These are phyloP conservation scores for Paramacrobiotus metropolitanus DNA, from an alignment of 1,140 invertebrate genomes.

Conservation along the genomic window DNA sequence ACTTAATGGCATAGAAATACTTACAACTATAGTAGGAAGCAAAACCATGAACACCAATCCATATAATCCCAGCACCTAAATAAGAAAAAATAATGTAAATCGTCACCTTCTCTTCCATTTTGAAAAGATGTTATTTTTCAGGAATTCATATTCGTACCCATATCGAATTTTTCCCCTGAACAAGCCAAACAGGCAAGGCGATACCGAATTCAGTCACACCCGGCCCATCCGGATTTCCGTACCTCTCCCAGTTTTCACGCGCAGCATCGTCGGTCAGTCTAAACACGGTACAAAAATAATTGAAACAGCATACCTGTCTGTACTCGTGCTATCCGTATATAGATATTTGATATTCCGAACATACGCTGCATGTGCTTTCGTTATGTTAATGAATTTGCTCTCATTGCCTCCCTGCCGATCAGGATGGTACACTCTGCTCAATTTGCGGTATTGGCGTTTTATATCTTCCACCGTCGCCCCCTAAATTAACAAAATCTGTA, in stretches of 20 bases:
- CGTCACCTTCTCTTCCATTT: too few relatives aligned
- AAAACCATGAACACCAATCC: constrained; percentile 92
- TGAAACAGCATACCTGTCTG: not conserved
- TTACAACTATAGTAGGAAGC: constrained; percentile 56
- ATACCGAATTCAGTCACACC: constrained; percentile 93
- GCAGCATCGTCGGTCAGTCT: constrained; percentile 72
- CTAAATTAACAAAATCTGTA: constrained; percentile 25
- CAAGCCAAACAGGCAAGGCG: constrained; percentile 96
- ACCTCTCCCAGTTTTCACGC: constrained; percentile 89
- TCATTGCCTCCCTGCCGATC: constrained; percentile 93
- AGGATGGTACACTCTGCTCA: constrained; percentile 81
- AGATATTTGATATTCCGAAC: constrained; percentile 10
- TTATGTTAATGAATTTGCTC: constrained; percentile 87
- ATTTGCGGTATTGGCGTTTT: constrained; percentile 78
- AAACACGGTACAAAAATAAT: not conserved
- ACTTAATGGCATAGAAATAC: too few relatives aligned
- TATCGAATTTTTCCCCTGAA: constrained; percentile 96
- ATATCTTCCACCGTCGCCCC: constrained; percentile 62
- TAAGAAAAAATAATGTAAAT: constrained; percentile 10
- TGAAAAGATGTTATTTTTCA: constrained; percentile 7
- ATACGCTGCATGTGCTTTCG: constrained; percentile 60
- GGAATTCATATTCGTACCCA: constrained; percentile 38
- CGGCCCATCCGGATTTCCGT: constrained; percentile 97
- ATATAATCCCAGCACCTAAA: constrained; percentile 61
- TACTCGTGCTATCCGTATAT: too few relatives aligned